Base-by-base conservation (phyloP, 2,888 invertebrate species). In the Ophraella communa region DNA sequence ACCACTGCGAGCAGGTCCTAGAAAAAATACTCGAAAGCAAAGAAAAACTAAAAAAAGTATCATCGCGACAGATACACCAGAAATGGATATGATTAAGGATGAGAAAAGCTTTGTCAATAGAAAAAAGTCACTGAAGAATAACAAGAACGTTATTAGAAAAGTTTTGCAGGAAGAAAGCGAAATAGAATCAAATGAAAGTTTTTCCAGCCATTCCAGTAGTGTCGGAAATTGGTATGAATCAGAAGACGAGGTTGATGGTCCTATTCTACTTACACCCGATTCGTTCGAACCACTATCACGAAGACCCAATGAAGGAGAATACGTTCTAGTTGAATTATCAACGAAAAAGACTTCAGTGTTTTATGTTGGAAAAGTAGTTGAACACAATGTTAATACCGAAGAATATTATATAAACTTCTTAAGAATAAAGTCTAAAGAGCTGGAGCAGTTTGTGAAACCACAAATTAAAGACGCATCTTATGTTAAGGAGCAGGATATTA, bases 11-110 rank as follows among this genome's bases (percentile, higher is more conserved):
- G 65, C 67, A 53, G 62, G 11, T 24, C 54, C 18, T 20, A 44
- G 66, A 18, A 62, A 58, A 58, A 49, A 14, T 30, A 58, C 57
- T 42, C 58, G 21, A 53, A 54, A 24, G 14, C 57, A 58, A 14
- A 57, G 54, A 54, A 62, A 49, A 33, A 23, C 21, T 47, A 62
- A 45, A 30, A 66, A 66, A 62, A 66, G 66, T 53, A 66, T 57
- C 11, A 66, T 66, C 20, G 64, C 60, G n/a, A 65, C 60, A 5
- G 60, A 65, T 35, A 65, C 64, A 2, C 60, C 60, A 17, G 64
- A 64, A 64, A 59, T 58, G 27, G 39, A 60, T 60, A 24, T 39
- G 3, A 64, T 64, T 30, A 51, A 60, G 49, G 60, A 64, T 35
- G 20, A 23, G 52, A 53, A 54, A 61, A 35, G 23, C 17, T 42